Percentiles rank a stretch among this genome's conserved stretches.
Conservation (phyloP, 37 sponge, comb jelly and placozoan genomes). For the Cliona cf. orientalis region DNA sequence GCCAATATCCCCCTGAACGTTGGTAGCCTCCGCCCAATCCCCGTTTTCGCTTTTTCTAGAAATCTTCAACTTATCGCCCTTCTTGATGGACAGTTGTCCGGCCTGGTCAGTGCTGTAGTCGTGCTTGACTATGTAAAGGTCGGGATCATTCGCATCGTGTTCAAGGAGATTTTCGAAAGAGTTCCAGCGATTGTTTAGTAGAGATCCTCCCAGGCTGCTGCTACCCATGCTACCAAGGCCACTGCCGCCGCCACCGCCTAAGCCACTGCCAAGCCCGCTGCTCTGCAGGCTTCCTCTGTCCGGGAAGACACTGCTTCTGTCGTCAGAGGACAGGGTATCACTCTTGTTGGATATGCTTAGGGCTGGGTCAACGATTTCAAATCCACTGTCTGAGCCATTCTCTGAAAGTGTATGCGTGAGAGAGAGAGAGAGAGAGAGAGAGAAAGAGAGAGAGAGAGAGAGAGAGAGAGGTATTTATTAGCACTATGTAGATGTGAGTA, state of each 20-base stretch:
- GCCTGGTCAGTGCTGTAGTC: constrained; percentile 64
- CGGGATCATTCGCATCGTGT: constrained; percentile 45
- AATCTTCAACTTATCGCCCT: constrained; percentile 78
- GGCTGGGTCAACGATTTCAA: background rate
- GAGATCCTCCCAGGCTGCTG: background rate
- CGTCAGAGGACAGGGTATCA: background rate
- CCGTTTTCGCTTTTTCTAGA: constrained; percentile 66
- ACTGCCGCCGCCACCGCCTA: background rate
- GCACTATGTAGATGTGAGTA: background rate
- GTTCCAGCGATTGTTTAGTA: constrained; percentile 54
- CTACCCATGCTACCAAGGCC: background rate
- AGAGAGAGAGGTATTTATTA: background rate
- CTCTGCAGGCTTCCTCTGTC: background rate
- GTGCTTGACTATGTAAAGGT: constrained; percentile 78
- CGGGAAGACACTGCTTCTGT: background rate
- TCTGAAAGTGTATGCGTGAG: constrained; percentile 13
- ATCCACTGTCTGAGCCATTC: constrained; percentile 14
- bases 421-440: background rate
- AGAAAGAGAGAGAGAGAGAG: background rate
- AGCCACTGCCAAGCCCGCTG: background rate
- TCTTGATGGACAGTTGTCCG: constrained; percentile 81
- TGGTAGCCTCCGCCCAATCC: constrained; percentile 86
- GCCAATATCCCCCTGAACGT: constrained; percentile 71
- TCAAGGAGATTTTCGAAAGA: constrained; percentile 63
- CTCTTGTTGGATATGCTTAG: background rate